Percentiles rank a stretch among this genome's conserved stretches.
These are phyloP conservation scores for Chrysolina haemoptera DNA, from an alignment of 2,888 invertebrate species.

Conservation along the genomic window DNA sequence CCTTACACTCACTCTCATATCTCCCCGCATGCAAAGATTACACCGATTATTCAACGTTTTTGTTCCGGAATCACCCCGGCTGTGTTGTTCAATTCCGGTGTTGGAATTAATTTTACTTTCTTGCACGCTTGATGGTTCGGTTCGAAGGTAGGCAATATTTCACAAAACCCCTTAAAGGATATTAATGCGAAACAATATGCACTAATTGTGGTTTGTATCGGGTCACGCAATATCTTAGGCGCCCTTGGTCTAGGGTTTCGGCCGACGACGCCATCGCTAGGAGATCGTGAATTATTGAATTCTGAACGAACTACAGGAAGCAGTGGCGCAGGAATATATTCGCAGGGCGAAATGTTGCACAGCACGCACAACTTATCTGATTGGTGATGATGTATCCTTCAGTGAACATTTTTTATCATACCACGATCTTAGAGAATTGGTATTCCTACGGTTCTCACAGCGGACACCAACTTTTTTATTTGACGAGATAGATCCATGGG, in stretches of 20 bases:
- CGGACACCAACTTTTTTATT: too few relatives aligned
- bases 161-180: slow-evolving; percentile 27
- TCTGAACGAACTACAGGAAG: neutral
- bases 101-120: slow-evolving; percentile 28
- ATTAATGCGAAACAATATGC: slow-evolving; percentile 42
- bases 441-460: too few relatives aligned
- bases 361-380: too few relatives aligned
- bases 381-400: too few relatives aligned
- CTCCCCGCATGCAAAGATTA: slow-evolving; percentile 36
- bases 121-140: slow-evolving; percentile 25
- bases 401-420: too few relatives aligned
- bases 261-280: neutral
- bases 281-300: slow-evolving; percentile 20
- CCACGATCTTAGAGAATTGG: too few relatives aligned
- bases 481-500: too few relatives aligned
- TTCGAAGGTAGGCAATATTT: slow-evolving; percentile 27
- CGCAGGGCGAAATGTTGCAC: too few relatives aligned
- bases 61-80: slow-evolving; percentile 32
- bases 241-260: slow-evolving; percentile 18
- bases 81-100: slow-evolving; percentile 18
- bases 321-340: neutral
- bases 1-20: neutral
- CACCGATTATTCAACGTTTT: slow-evolving; percentile 46
- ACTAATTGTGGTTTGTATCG: slow-evolving; percentile 38
- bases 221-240: slow-evolving; percentile 34